phyloP scores from a whole-genome alignment of 2,797 vertebrate species.

The Sebastes iracundus region DNA sequence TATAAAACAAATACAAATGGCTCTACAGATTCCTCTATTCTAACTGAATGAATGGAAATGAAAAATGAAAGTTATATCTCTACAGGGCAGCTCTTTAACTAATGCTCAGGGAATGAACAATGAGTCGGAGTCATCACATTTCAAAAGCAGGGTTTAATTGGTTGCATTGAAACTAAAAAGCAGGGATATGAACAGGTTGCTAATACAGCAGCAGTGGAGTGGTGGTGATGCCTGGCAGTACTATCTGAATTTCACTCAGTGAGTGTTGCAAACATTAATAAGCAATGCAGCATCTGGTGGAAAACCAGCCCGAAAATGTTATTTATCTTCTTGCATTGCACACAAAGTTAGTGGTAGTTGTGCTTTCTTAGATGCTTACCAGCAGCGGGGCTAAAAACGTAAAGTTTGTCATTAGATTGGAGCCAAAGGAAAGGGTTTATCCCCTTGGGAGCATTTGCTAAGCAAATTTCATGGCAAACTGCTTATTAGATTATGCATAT shows the following conservation, averaged over 20 bases:
- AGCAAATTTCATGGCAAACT: slow-evolving; percentile 47
- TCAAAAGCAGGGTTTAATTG: slow-evolving; percentile 44
- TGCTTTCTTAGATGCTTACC: not conserved
- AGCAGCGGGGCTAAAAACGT: slow-evolving; percentile 1
- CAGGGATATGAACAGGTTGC: slow-evolving; percentile 16
- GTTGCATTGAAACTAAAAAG: slow-evolving; percentile 20
- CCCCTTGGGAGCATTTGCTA: slow-evolving; percentile 32
- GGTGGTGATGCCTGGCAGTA: not conserved
- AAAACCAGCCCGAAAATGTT: not conserved
- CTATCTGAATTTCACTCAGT: not conserved
- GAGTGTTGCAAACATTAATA: not conserved
- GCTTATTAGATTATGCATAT: slow-evolving; percentile 61
- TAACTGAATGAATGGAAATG: not conserved
- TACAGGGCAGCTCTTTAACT: slow-evolving; percentile 3
- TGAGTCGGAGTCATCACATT: slow-evolving; percentile 21
- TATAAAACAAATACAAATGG: not conserved
- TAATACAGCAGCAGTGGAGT: slow-evolving; percentile 19
- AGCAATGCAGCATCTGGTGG: not conserved
- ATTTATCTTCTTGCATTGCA: not conserved
- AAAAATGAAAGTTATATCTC: not conserved
- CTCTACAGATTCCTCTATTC: not conserved
- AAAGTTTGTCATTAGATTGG: not conserved
- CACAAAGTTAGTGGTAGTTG: not conserved
- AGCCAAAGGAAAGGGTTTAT: slow-evolving; percentile 14
- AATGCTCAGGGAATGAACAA: slow-evolving; percentile 13